Conservation (phyloP, 2,888 invertebrate genomes). For the Thysanoteuthis rhombus region DNA sequence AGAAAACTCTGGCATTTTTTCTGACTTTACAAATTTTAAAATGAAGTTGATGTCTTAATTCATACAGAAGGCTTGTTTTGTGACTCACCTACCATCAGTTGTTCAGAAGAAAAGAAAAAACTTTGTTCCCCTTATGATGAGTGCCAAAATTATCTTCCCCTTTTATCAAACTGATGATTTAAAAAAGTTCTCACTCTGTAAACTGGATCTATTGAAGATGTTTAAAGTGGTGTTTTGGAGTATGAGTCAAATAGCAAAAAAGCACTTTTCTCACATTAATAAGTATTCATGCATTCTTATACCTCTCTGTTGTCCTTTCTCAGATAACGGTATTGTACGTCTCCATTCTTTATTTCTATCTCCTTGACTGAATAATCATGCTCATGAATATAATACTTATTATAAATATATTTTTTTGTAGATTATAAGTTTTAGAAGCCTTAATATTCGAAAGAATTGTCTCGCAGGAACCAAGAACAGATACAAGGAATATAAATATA, state of each 20-base stretch:
- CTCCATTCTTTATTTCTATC: background rate
- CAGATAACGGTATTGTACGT: background rate
- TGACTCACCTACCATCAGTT: no score
- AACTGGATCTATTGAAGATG: background rate
- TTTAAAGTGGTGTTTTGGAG: background rate
- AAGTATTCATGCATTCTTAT: no score
- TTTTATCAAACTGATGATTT: no score
- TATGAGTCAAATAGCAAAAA: background rate
- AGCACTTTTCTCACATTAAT: background rate
- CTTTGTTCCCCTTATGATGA: no score
- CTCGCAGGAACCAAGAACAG: slow-evolving; percentile 12
- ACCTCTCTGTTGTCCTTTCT: background rate
- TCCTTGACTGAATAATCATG: background rate
- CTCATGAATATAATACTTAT: background rate
- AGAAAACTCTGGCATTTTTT: no score
- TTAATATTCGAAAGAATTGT: background rate
- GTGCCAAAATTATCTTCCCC: no score
- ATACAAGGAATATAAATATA: background rate
- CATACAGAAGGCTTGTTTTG: no score
- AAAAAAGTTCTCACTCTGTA: no score
- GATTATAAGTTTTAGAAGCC: background rate
- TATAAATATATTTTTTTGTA: background rate
- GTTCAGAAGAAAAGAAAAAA: no score
- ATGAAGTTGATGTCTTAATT: no score
- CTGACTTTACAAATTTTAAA: no score